phyloP scores from a whole-genome alignment of 2,113 vertebrate genomes.

The Erpornis zantholeuca region DNA sequence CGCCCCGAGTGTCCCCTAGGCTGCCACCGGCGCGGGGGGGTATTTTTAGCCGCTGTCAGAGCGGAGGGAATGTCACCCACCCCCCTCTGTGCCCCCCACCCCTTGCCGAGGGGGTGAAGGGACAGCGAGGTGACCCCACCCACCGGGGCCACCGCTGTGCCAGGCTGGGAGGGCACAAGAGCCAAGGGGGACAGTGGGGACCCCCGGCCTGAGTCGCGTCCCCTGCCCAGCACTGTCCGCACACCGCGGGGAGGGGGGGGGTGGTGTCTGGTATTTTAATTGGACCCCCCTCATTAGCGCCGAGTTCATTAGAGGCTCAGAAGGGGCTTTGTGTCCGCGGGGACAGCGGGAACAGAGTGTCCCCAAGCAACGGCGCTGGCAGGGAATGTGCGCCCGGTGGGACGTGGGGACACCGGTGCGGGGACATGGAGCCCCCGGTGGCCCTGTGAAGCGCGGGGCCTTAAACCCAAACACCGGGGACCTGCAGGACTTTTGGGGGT shows the following conservation, averaged over 20 bases:
- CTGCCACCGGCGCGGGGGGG: not conserved
- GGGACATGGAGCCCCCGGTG: not conserved
- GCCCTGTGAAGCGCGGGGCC: not conserved
- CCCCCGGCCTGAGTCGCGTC: not conserved
- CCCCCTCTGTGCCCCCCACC: not conserved
- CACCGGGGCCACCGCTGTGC: not conserved
- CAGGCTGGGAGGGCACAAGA: not conserved
- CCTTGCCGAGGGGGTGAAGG: not conserved
- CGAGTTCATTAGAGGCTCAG: conserved; percentile 20
- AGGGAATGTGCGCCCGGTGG: not conserved
- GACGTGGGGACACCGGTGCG: not conserved
- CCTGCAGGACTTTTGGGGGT: not conserved
- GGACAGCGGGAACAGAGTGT: not conserved
- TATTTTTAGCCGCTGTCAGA: not conserved
- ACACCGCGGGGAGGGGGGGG: not conserved
- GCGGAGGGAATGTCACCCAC: not conserved
- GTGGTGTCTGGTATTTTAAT: conserved; percentile 9
- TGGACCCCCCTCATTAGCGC: not conserved
- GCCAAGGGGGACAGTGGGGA: not conserved
- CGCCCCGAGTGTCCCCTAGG: not conserved
- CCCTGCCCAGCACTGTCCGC: not conserved
- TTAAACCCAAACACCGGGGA: not conserved
- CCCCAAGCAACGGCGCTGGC: not conserved
- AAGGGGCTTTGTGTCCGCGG: not conserved
- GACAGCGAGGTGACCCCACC: not conserved